These are phyloP conservation scores for Mercenaria mercenaria DNA, from an alignment of 1,140 invertebrate species.

Conservation along the genomic window DNA sequence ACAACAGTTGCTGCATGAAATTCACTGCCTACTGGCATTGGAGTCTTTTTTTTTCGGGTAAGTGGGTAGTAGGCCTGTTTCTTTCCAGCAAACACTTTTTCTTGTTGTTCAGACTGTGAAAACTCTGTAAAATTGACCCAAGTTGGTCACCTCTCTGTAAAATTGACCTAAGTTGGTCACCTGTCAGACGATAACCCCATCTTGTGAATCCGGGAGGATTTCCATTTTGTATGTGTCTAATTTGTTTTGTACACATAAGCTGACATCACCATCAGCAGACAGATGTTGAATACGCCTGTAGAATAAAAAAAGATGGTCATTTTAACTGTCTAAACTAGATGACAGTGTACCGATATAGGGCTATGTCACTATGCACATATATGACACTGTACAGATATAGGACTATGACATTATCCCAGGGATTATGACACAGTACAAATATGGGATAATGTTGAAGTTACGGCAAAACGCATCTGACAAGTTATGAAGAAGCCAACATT, in stretches of 20 bases:
- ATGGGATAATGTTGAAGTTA: no score
- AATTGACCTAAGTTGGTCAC: neutral
- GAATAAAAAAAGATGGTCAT: neutral
- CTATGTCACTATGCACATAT: no score
- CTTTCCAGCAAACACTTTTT: neutral
- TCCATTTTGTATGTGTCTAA: slow-evolving; percentile 37
- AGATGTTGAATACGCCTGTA: slow-evolving; percentile 28
- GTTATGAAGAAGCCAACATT: no score
- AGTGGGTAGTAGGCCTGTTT: slow-evolving; percentile 33
- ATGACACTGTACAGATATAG: no score
- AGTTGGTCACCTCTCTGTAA: slow-evolving; percentile 25
- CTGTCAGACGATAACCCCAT: neutral
- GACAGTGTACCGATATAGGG: neutral
- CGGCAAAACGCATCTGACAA: no score
- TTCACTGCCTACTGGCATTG: neutral
- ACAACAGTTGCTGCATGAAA: slow-evolving; percentile 14
- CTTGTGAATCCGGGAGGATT: neutral
- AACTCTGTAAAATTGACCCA: no score
- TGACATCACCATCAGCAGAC: neutral
- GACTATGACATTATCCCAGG: no score
- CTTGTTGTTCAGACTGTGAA: slow-evolving; percentile 4
- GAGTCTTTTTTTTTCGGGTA: neutral
- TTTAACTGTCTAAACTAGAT: neutral
- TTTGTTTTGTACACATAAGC: neutral
- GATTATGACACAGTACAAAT: no score